Conservation (phyloP, 2,888 invertebrate genomes). For the Pheosia gnoma region DNA sequence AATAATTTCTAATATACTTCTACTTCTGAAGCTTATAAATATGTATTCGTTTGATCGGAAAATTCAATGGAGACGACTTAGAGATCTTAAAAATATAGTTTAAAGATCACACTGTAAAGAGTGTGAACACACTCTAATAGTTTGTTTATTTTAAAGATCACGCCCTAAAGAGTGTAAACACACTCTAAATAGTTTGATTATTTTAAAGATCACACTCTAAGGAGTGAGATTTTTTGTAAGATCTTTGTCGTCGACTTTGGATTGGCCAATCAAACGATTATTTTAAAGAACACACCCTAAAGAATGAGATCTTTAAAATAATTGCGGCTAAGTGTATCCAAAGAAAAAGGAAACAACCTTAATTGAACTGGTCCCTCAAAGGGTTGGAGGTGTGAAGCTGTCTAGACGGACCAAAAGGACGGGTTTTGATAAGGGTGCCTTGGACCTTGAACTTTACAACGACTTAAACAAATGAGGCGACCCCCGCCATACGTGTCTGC, state of each 20-base stretch:
- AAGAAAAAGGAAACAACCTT: constrained; percentile 56
- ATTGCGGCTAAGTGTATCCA: constrained; percentile 23
- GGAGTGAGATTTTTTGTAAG: too few relatives aligned
- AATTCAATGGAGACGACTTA: constrained; percentile 20
- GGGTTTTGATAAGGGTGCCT: constrained; percentile 79
- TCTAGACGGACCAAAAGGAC: constrained; percentile 81
- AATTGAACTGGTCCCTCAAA: constrained; percentile 71
- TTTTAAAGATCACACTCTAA: too few relatives aligned
- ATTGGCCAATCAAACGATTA: too few relatives aligned
- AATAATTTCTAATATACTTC: constrained; percentile 27
- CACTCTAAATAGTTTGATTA: too few relatives aligned
- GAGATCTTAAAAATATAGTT: constrained; percentile 4
- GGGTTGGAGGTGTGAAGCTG: constrained; percentile 79
- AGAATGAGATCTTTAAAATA: constrained; percentile 18
- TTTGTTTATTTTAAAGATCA: too few relatives aligned
- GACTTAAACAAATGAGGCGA: constrained; percentile 78
- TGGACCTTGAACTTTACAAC: constrained; percentile 78
- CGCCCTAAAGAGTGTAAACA: too few relatives aligned
- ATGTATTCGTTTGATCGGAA: constrained; percentile 20
- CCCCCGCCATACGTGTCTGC: constrained; percentile 54
- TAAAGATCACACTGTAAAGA: too few relatives aligned
- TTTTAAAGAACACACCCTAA: too few relatives aligned
- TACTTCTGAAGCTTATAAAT: constrained; percentile 26
- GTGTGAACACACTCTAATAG: too few relatives aligned
- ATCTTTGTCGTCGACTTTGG: too few relatives aligned